Evolutionary conservation across 2,113 vertebrate genomes (phyloP).

Genomic region (Xiphophorus maculatus): DNA sequence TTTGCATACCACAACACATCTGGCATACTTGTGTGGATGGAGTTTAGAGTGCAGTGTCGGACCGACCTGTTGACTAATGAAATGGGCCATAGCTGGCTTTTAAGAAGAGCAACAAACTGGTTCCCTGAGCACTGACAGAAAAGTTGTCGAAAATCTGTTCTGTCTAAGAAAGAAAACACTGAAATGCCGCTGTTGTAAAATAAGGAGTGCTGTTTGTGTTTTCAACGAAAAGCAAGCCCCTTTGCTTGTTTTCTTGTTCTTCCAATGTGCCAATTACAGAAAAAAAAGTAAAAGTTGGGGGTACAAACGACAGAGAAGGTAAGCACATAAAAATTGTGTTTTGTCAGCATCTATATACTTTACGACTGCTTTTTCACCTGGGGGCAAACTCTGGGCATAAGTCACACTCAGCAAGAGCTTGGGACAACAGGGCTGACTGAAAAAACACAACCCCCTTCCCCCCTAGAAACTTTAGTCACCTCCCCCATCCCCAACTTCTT

Average conservation of each 20-base stretch:
- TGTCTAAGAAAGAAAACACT: conserved; percentile 6
- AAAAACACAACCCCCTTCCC: conserved; percentile 23
- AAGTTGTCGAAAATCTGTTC: conserved; percentile 50
- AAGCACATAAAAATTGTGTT: conserved; percentile 51
- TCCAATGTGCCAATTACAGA: background rate
- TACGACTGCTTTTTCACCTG: conserved; percentile 72
- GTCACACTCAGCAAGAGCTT: conserved; percentile 50
- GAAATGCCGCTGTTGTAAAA: background rate
- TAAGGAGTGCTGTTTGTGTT: background rate
- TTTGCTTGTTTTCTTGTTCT: background rate
- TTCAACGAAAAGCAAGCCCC: no score
- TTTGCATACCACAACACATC: conserved; percentile 63
- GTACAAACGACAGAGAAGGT: background rate
- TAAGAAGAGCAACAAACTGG: conserved; percentile 26
- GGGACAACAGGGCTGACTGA: conserved; percentile 51
- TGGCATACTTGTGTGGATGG: conserved; percentile 60
- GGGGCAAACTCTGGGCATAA: conserved; percentile 30
- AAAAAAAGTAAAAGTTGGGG: background rate
- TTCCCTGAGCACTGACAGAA: conserved; percentile 20
- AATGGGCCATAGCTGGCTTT: conserved; percentile 50
- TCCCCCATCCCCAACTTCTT: conserved; percentile 5
- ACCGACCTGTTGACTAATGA: conserved; percentile 45
- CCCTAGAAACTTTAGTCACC: conserved; percentile 13
- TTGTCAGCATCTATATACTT: conserved; percentile 57
- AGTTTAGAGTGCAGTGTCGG: conserved; percentile 50